A percentile compares a stretch with the other conserved stretches of the same genome.
Conservation (phyloP, 1,140 invertebrate species). For the Hypothenemus hampei region DNA sequence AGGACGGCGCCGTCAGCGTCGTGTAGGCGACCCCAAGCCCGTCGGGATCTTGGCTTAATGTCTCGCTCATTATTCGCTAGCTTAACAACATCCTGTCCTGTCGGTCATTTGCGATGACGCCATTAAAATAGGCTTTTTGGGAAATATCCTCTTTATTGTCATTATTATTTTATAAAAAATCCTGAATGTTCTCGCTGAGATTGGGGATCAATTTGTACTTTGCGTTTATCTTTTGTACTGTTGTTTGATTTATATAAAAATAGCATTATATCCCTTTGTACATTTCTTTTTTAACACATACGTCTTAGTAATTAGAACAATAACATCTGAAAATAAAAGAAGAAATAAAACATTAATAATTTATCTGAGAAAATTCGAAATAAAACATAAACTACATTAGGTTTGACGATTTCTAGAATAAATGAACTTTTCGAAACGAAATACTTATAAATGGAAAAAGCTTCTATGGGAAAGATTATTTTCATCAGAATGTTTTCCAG, state of each 20-base stretch:
- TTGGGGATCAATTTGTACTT: conserved; percentile 32
- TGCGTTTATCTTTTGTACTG: conserved; percentile 44
- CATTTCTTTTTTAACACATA: too few species aligned
- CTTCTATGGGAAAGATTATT: too few species aligned
- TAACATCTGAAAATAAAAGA: conserved; percentile 41
- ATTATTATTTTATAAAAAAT: conserved; percentile 33
- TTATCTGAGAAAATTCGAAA: too few species aligned
- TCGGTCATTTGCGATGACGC: too few species aligned
- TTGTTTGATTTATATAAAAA: conserved; percentile 43
- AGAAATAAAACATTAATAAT: not conserved
- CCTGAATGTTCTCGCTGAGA: conserved; percentile 42
- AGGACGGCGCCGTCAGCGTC: conserved; percentile 49
- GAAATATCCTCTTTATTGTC: conserved; percentile 39
- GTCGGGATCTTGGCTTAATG: conserved; percentile 49
- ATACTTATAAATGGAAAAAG: too few species aligned
- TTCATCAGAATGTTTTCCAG: conserved; percentile 16
- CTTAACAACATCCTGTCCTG: too few species aligned
- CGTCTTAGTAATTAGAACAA: conserved; percentile 41
- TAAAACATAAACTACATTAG: too few species aligned
- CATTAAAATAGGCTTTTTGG: too few species aligned
- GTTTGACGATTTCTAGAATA: too few species aligned
- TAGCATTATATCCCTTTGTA: conserved; percentile 39
- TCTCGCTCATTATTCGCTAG: conserved; percentile 43
- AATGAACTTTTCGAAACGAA: too few species aligned
- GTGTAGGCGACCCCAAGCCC: conserved; percentile 49